Percentiles rank a stretch among this genome's conserved stretches.
Conservation (phyloP, 2,888 invertebrate species). For the Ophion ellenae region DNA sequence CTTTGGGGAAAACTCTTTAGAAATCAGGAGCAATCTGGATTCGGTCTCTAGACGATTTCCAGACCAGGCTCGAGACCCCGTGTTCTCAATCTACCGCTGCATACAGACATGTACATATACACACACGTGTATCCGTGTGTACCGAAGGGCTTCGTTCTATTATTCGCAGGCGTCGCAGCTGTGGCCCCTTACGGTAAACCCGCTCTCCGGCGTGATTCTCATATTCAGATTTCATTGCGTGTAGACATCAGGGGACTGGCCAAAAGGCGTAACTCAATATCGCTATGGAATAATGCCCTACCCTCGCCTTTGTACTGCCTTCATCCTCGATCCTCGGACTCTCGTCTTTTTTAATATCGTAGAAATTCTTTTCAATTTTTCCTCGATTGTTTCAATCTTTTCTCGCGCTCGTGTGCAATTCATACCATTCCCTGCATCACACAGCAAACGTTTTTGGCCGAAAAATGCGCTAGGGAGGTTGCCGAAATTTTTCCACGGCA, state of each 20-base stretch:
- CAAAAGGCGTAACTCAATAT: neutral
- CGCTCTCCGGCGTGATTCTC: constrained; percentile 14
- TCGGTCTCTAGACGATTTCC: constrained; percentile 33
- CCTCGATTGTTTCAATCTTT: neutral
- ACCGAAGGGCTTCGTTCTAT: constrained; percentile 69
- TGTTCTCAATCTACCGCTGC: neutral
- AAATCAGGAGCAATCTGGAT: constrained; percentile 51
- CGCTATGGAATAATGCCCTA: neutral
- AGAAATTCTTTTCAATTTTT: neutral
- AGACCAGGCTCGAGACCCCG: constrained; percentile 15
- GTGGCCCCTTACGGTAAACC: constrained; percentile 63
- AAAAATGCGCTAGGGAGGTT: neutral
- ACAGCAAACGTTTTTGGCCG: neutral
- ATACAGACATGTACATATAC: neutral
- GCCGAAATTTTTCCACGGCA: neutral
- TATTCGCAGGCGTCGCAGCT: constrained; percentile 75
- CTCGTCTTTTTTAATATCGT: neutral
- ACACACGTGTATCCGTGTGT: neutral
- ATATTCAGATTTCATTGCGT: constrained; percentile 49
- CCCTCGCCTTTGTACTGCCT: too few species aligned
- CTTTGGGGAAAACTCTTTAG: constrained; percentile 56
- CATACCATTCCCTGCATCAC: neutral
- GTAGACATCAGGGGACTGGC: neutral
- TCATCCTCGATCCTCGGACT: neutral
- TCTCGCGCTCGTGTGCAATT: neutral